Base-by-base conservation (phyloP, 2,797 vertebrate genomes). In the Paratrypauchen microcephalus region DNA sequence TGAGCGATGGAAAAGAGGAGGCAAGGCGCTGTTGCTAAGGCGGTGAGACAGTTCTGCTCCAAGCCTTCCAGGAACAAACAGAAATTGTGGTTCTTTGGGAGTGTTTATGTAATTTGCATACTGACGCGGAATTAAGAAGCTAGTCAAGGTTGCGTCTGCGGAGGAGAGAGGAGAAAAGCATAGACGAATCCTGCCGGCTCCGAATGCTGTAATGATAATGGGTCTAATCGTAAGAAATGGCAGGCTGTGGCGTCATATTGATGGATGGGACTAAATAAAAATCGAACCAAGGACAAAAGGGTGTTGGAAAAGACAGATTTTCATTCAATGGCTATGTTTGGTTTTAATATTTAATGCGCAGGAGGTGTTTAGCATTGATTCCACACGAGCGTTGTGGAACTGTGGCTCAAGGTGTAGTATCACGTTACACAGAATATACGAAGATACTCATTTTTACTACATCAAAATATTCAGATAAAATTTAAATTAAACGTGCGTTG, bases 101-200 rank as follows among this genome's bases (percentile, higher is more conserved):
- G 75, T 77, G 75, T 82, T 85, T 72, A 73, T 75, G 79, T 54
- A 71, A 82, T 91, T 92, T 87, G 87, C 87, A 91, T 83, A 70
- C 77, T 70, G 75, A 86, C 75, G 73, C 83, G 59, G 84, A 89
- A 92, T 91, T 84, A 86, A 81, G 88, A 85, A 80, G 69, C 83
- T 68, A 69, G 74, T 82, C 30, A 19, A 80, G 83, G 82, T 74
- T 71, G 74, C 68, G 76, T 85, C 85, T 71, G 70, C 52, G 45
- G 23, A 48, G 21, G 12, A 6, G 39, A 56, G 69, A 63, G 65
- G 71, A 78, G 70, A 79, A 63, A 69, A 48, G 11, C 19, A 6
- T 0, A 24, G 28, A 64, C 21, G 32, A 67, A 52, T 71, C 67
- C 72, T 70, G 70, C 61, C 47, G 13, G 16, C 58, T 59, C 70